Percentiles rank a stretch among this genome's conserved stretches.
phyloP scores from a whole-genome alignment of 2,797 vertebrate genomes.

The Notolepis coatsorum region DNA sequence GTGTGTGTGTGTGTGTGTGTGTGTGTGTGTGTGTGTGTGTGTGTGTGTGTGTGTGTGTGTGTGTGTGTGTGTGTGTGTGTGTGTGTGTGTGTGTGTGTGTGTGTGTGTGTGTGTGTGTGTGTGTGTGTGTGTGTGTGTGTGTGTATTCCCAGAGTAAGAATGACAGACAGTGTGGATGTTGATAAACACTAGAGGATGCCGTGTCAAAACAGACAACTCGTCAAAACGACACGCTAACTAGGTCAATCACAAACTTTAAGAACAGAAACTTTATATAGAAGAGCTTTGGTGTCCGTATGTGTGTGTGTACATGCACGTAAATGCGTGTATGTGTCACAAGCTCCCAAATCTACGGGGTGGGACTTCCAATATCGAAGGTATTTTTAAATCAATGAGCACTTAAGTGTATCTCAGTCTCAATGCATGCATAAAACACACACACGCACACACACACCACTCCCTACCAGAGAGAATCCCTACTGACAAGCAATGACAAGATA shows the following conservation, averaged over 20 bases:
- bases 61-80: not conserved
- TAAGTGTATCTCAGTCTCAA: conserved; percentile 80
- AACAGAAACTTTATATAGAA: conserved; percentile 77
- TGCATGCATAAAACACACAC: conserved; percentile 47
- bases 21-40: conserved; percentile 8
- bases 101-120: conserved; percentile 29
- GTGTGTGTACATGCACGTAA: conserved; percentile 3
- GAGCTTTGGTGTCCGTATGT: conserved; percentile 73
- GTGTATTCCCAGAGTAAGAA: conserved; percentile 70
- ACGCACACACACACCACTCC: conserved; percentile 70
- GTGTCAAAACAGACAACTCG: conserved; percentile 82
- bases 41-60: not conserved
- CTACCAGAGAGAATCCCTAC: conserved; percentile 79
- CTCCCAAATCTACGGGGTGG: conserved; percentile 77
- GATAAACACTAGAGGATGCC: conserved; percentile 83
- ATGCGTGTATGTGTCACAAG: conserved; percentile 67
- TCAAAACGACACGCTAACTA: conserved; percentile 80
- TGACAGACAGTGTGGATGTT: conserved; percentile 78
- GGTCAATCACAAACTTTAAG: conserved; percentile 85
- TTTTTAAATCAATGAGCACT: conserved; percentile 87
- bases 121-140: conserved; percentile 18
- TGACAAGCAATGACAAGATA: conserved; percentile 85
- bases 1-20: no score
- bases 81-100: conserved; percentile 54
- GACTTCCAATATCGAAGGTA: conserved; percentile 83